Evolutionary conservation across 1,140 invertebrate species (phyloP), one percentile per base, ranked within the genome.

Genomic region (Dendrolimus punctatus): DNA sequence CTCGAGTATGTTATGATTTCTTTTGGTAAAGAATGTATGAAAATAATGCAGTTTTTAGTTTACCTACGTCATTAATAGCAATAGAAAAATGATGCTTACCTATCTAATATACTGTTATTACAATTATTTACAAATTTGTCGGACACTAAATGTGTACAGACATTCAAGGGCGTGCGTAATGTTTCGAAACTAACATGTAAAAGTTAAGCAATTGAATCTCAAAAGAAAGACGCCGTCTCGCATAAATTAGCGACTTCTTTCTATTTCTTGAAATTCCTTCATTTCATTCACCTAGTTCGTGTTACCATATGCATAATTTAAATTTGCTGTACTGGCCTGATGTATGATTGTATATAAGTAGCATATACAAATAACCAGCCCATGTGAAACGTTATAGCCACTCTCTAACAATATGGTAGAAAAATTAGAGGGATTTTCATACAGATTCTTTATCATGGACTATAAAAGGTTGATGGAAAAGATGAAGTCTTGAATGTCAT

Each of bases 201-300:
- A 72, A 73, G 60, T 70, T 76, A 75, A 67, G 64, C 68, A 73
- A 79, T 77, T 73, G 66, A 71, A 80, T 76, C 72, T 74, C 74
- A 85, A 84, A 82, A 77, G 82, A 80, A 82, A 85, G 82, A 85
- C 82, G 80, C 76, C 71, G 79, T 85, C 73, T 80, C 69, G 74
- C 68, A 83, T 80, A 85, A 80, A 78, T 80, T 80, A 82, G 74
- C 64, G 74, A 82, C 77, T 82, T 82, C 80, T 85, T 83, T 82
- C 77, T 85, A 82, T 85, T 83, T 85, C 76, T 80, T 83, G 63
- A 77, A 79, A 82, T 80, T 83, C 76, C 68, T 80, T 82, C 77
- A 76, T 68, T 80, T 82, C 77, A 76, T 76, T 82, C 71, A 66
- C 61, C 72, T 76, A 79, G 66, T 68, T 51, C 10, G 74, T 57